Evolutionary conservation across 2,797 vertebrate genomes (phyloP).

Genomic region (Harpagifer antarcticus): DNA sequence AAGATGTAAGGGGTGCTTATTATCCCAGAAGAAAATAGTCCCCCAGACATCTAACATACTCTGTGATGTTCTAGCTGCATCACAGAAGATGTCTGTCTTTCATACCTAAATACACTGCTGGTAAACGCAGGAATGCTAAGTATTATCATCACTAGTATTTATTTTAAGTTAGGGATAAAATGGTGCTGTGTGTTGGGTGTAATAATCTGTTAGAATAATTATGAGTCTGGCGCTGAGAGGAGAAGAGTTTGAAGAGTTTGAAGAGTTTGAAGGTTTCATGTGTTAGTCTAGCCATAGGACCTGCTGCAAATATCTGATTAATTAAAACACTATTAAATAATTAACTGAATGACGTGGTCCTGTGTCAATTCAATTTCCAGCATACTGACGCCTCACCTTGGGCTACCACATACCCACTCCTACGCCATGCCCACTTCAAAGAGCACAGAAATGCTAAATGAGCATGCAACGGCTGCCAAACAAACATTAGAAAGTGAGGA

Average conservation of each 20-base stretch:
- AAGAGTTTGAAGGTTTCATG: constrained; percentile 30
- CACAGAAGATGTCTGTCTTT: constrained; percentile 48
- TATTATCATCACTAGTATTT: constrained; percentile 67
- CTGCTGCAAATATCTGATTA: constrained; percentile 4
- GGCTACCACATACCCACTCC: constrained; percentile 5
- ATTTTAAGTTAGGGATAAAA: constrained; percentile 56
- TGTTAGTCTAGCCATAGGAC: constrained; percentile 20
- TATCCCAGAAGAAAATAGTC: constrained; percentile 67
- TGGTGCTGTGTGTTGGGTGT: constrained; percentile 50
- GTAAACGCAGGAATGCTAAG: constrained; percentile 52
- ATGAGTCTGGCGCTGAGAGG: constrained; percentile 28
- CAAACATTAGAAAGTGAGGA: constrained; percentile 10
- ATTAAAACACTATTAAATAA: constrained; percentile 12
- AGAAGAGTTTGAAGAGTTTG: constrained; percentile 12
- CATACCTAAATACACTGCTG: constrained; percentile 60
- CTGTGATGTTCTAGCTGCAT: constrained; percentile 43
- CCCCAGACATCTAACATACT: constrained; percentile 21
- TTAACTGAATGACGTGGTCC: background rate
- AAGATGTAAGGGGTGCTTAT: constrained; percentile 58
- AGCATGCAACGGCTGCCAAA: constrained; percentile 27
- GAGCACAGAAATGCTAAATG: constrained; percentile 19
- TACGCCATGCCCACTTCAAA: constrained; percentile 18
- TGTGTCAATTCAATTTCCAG: constrained; percentile 9
- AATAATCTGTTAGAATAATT: constrained; percentile 61
- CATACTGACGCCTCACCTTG: constrained; percentile 21